These are phyloP conservation scores for Myrmecophaga tridactyla DNA, from an alignment of 2,113 vertebrate genomes.

Conservation along the genomic window DNA sequence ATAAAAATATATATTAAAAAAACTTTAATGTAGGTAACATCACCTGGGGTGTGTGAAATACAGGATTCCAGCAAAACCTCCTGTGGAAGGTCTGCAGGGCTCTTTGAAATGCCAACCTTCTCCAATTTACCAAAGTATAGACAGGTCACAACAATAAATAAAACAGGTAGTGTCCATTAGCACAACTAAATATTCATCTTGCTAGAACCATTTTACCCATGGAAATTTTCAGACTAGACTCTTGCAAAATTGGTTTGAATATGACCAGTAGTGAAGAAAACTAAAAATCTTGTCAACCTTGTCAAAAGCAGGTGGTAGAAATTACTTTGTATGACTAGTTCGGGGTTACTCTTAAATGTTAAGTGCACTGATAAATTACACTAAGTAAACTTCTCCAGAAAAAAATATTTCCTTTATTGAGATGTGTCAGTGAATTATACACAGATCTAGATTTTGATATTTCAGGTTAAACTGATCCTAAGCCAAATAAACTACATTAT, in stretches of 20 bases:
- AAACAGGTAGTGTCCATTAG: neutral
- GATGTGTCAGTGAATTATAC: neutral
- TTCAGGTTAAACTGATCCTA: neutral
- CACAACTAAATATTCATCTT: neutral
- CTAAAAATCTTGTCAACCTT: neutral
- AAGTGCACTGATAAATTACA: neutral
- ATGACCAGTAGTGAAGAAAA: neutral
- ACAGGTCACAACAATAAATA: neutral
- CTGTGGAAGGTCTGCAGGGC: neutral
- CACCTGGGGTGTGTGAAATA: neutral
- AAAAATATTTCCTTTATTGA: neutral
- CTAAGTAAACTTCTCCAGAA: neutral
- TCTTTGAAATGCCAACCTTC: constrained; percentile 27
- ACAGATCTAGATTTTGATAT: neutral
- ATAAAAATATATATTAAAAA: too few relatives aligned
- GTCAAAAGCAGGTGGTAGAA: neutral
- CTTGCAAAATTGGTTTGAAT: neutral
- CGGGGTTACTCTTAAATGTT: neutral
- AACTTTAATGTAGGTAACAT: neutral
- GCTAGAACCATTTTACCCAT: neutral
- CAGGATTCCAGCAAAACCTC: neutral
- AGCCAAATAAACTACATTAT: neutral
- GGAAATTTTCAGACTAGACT: neutral
- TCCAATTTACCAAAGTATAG: neutral
- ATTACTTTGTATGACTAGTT: neutral